Evolutionary conservation across 2,113 vertebrate genomes (phyloP), one percentile per base, ranked within the genome.

Genomic region (Tiliqua scincoides): DNA sequence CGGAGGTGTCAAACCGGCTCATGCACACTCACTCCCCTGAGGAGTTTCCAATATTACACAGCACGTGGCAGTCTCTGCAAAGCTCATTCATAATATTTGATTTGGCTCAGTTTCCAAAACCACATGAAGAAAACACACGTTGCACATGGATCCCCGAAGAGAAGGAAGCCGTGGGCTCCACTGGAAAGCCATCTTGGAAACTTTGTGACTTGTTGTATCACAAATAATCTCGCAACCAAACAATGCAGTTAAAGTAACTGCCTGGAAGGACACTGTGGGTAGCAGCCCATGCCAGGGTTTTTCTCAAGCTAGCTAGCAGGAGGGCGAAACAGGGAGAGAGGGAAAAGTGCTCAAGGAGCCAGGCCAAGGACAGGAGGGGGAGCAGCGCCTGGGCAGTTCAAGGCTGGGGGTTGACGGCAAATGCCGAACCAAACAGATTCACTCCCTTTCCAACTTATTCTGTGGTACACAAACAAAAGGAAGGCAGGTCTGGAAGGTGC

Each of bases 361-460:
- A 67, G 74, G 89, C 85, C 89, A 84, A 91, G 94, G 93, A 93
- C 8, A 88, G 8, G n/a, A 90, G 86, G 86, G 89, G 89, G n/a
- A 90, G 86, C 85, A 89, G 89, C 92, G 82, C 89, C 52, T 76
- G 32, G 1, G 73, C 71, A 88, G 63, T 82, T 88, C 88, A 18
- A 48, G 0, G 21, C 88, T 0, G 61, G 21, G 43, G 54, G n/a
- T 71, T 89, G 85, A 70, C 27, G 77, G 77, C 52, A 0, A 12
- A 8, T 17, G 88, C 90, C 54, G 81, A 12, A 2, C 83, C 91
- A 91, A 88, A 85, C 43, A 91, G 89, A 77, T 91, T 86, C 90
- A 91, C 86, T 93, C 90, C 87, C 89, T 82, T 89, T 89, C 88
- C 94, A 86, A 88, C 89, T 83, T 91, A 90, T 92, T 94, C 89